phyloP scores from a whole-genome alignment of 2,888 invertebrate species.

The Nipponacmea schrenckii region DNA sequence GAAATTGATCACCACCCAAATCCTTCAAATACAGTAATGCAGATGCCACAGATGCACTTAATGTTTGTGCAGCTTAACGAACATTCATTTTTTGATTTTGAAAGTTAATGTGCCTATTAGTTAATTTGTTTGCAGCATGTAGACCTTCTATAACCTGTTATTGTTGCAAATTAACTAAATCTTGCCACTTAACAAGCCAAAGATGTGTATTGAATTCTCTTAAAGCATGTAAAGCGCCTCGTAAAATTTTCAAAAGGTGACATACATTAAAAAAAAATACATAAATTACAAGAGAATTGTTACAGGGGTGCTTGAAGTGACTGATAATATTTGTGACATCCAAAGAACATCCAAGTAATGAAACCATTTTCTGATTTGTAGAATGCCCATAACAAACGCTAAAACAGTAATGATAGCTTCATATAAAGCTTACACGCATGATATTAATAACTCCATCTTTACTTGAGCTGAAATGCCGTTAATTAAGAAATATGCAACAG shows the following conservation, averaged over 20 bases:
- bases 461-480: too few species aligned
- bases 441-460: too few species aligned
- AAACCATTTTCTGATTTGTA: background rate
- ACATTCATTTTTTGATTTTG: background rate
- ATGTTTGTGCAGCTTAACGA: too few species aligned
- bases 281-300: background rate
- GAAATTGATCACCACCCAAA: background rate
- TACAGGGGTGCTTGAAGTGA: background rate
- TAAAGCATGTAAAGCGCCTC: constrained; percentile 1
- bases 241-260: constrained; percentile 4
- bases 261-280: constrained; percentile 14
- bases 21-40: constrained; percentile 12
- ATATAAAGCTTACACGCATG: background rate
- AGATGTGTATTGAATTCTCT: background rate
- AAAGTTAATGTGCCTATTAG: too few species aligned
- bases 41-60: too few species aligned
- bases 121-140: constrained; percentile 4
- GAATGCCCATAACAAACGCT: background rate
- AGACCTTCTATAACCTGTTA: constrained; percentile 3
- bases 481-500: too few species aligned
- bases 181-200: background rate
- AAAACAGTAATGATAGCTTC: background rate
- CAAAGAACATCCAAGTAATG: too few species aligned
- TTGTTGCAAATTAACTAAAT: background rate
- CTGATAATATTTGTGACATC: background rate